These are phyloP conservation scores for Alauda arvensis DNA, from an alignment of 2,797 vertebrate species.

Conservation along the genomic window DNA sequence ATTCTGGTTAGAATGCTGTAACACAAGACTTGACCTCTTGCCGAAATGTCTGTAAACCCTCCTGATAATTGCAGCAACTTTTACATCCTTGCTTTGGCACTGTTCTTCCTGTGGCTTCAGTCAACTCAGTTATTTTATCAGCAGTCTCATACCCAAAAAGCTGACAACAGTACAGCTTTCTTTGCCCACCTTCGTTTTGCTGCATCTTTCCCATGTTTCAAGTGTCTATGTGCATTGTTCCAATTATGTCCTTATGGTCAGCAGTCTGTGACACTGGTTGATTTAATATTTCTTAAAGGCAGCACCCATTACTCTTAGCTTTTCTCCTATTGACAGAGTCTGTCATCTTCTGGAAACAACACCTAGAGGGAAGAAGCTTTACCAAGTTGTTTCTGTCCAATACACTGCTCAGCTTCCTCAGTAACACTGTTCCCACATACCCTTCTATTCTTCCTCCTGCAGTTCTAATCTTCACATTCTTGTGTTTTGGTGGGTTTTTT, in stretches of 20 bases:
- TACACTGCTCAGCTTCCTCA: background rate
- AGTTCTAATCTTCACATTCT: background rate
- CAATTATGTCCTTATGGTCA: background rate
- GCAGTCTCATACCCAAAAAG: background rate
- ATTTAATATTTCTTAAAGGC: background rate
- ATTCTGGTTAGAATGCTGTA: background rate
- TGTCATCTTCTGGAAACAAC: background rate
- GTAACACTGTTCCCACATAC: background rate
- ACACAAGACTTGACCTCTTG: background rate
- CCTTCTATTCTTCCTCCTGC: background rate
- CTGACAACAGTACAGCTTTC: background rate
- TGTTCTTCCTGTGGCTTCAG: background rate
- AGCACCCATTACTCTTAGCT: background rate
- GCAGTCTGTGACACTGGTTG: background rate
- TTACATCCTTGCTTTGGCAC: background rate
- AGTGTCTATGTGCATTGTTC: background rate
- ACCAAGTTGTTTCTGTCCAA: background rate
- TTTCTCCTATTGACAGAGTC: background rate
- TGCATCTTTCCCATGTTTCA: background rate
- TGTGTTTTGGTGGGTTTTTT: background rate
- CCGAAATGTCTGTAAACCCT: background rate
- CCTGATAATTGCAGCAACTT: conserved; percentile 4
- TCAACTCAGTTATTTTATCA: background rate
- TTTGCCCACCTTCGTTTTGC: background rate
- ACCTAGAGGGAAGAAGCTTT: background rate